Percentiles rank a stretch among this genome's conserved stretches.
phyloP scores from a whole-genome alignment of 2,888 invertebrate species.

The Prosopocoilus inquinatus region DNA sequence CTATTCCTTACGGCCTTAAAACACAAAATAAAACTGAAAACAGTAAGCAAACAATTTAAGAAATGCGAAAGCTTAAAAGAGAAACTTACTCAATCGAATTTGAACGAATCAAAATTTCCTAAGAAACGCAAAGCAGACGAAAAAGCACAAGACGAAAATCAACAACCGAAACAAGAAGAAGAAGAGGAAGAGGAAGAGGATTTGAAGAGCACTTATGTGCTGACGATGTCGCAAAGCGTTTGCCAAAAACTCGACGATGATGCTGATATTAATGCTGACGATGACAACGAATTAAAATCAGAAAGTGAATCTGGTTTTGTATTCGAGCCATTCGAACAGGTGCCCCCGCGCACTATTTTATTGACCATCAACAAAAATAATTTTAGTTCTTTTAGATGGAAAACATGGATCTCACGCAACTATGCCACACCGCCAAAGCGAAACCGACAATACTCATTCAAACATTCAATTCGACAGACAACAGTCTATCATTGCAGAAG shows the following conservation, averaged over 20 bases:
- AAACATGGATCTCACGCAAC: conserved; percentile 64
- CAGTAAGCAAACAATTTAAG: conserved; percentile 55
- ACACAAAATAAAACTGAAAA: conserved; percentile 58
- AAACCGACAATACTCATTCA: conserved; percentile 70
- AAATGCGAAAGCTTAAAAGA: conserved; percentile 38
- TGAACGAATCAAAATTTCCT: neutral
- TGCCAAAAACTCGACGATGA: conserved; percentile 16
- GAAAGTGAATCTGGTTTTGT: conserved; percentile 40
- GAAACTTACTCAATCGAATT: conserved; percentile 28
- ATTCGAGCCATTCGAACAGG: conserved; percentile 67
- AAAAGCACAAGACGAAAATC: conserved; percentile 25
- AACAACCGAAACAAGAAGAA: conserved; percentile 25
- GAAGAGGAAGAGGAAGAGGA: conserved; percentile 51
- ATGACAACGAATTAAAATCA: conserved; percentile 16
- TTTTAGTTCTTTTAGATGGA: conserved; percentile 57
- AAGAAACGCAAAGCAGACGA: conserved; percentile 25
- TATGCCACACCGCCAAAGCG: conserved; percentile 53
- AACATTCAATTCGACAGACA: conserved; percentile 73
- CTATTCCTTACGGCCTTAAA: conserved; percentile 63
- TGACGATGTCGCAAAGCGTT: conserved; percentile 65
- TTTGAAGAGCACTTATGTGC: conserved; percentile 63
- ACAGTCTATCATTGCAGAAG: conserved; percentile 69
- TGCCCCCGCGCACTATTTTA: conserved; percentile 37
- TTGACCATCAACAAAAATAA: neutral
- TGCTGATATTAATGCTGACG: conserved; percentile 30